These are phyloP conservation scores for Gnatocerus cornutus DNA, from an alignment of 2,888 invertebrate genomes.

Conservation along the genomic window DNA sequence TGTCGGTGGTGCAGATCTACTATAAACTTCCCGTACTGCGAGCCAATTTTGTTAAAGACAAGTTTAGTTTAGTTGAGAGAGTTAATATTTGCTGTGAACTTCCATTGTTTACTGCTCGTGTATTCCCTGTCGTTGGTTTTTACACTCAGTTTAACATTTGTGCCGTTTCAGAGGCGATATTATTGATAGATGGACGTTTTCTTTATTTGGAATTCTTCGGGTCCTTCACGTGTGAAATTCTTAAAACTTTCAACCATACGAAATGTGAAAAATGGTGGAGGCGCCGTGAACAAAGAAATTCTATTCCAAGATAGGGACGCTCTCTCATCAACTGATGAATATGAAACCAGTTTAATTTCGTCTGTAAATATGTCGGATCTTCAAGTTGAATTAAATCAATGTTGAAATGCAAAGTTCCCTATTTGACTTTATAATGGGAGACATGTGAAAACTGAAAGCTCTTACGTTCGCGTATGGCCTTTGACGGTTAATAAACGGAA, in stretches of 20 bases:
- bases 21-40: constrained; percentile 17
- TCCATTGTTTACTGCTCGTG: constrained; percentile 54
- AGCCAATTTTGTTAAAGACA: constrained; percentile 52
- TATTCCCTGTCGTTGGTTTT: constrained; percentile 54
- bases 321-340: neutral
- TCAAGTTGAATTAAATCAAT: constrained; percentile 10
- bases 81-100: constrained; percentile 59
- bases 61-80: constrained; percentile 53
- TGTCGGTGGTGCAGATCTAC: constrained; percentile 11
- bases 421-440: constrained; percentile 24
- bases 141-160: constrained; percentile 54
- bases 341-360: constrained; percentile 9
- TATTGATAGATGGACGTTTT: constrained; percentile 22
- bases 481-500: constrained; percentile 9
- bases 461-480: neutral
- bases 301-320: neutral
- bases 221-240: constrained; percentile 5
- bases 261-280: neutral
- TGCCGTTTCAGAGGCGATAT: constrained; percentile 37
- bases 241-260: neutral
- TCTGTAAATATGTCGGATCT: constrained; percentile 22
- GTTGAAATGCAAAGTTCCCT: constrained; percentile 18
- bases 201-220: neutral
- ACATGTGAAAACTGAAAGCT: constrained; percentile 16
- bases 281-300: neutral